Evolutionary conservation across 2,113 vertebrate species (phyloP), one percentile per base, ranked within the genome.

Genomic region (Rhadina sibilatrix): DNA sequence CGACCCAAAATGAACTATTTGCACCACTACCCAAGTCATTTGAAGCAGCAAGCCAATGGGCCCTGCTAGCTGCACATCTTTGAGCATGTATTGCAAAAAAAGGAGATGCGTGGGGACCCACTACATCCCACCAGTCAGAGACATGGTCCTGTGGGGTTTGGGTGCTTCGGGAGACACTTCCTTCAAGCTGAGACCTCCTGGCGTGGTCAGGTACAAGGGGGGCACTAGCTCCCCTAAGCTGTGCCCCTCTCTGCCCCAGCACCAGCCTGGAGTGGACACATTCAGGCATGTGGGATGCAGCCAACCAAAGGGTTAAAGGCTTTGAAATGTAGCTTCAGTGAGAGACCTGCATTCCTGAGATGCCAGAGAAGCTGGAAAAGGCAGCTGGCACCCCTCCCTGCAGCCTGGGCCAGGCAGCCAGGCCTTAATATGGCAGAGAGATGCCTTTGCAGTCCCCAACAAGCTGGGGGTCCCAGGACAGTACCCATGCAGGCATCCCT

Each of bases 351-450:
- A 95, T 95, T 94, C 89, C 80, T 94, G 89, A 90, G 83, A 96
- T 93, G 89, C 89, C 93, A 94, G 76, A 88, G 93, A 70, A 91
- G 81, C 81, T 89, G 56, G 69, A 70, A 91, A 83, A 90, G 72
- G 91, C 95, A 96, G 86, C 80, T 92, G 94, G 89, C 86, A 95
- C 31, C 80, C 71, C 80, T 84, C 83, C 87, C 80, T 47, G 33
- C 68, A 81, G 86, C 71, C 66, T 5, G 2, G 44, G 53, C 78
- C 13, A 46, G 60, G 50, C 83, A 92, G 61, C 8, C 12, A 42
- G 72, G 65, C 60, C 91, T 90, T 78, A 77, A 86, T 70, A 64
- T 2, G 24, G 60, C 64, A 87, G 38, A 69, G 49, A 70, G 61
- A 88, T 61, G 79, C 42, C 27, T 80, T 4, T 83, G 64, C 75